Conservation (phyloP, 2,888 invertebrate species). For the Drosophila anomalata region DNA sequence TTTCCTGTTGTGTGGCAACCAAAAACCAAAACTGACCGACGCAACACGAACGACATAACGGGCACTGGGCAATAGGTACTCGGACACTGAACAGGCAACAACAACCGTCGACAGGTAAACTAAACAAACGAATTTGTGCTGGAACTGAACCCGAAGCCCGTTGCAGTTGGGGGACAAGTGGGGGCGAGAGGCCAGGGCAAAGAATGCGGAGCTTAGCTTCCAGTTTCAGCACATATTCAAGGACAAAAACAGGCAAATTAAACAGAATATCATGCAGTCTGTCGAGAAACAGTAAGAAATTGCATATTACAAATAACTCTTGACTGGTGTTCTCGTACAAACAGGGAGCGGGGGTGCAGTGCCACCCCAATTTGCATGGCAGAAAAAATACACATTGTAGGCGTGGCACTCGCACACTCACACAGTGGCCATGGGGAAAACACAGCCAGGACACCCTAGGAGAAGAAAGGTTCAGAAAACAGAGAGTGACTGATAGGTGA, state of each 20-base stretch:
- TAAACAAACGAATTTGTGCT: neutral
- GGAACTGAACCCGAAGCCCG: neutral
- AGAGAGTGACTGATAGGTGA: neutral
- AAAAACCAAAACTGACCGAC: constrained; percentile 41
- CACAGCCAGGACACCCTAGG: too few species aligned
- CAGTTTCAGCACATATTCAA: too few species aligned
- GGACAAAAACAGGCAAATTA: too few species aligned
- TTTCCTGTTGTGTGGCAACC: constrained; percentile 17
- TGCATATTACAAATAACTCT: too few species aligned
- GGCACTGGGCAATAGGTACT: constrained; percentile 1
- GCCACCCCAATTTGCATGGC: neutral
- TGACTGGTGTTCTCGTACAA: too few species aligned
- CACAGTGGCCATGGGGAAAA: too few species aligned
- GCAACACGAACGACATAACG: constrained; percentile 20
- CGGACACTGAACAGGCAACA: constrained; percentile 1
- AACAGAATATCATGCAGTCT: too few species aligned
- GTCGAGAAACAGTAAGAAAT: too few species aligned
- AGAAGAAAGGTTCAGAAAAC: too few species aligned
- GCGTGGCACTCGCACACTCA: constrained; percentile 9
- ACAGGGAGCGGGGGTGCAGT: too few species aligned
- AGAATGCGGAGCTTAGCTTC: neutral
- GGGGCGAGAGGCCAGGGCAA: too few species aligned
- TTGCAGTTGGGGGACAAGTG: neutral
- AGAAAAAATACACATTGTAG: constrained; percentile 5
- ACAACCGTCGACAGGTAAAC: constrained; percentile 4